Conservation (phyloP, 1,140 invertebrate genomes). For the Pinna nobilis region DNA sequence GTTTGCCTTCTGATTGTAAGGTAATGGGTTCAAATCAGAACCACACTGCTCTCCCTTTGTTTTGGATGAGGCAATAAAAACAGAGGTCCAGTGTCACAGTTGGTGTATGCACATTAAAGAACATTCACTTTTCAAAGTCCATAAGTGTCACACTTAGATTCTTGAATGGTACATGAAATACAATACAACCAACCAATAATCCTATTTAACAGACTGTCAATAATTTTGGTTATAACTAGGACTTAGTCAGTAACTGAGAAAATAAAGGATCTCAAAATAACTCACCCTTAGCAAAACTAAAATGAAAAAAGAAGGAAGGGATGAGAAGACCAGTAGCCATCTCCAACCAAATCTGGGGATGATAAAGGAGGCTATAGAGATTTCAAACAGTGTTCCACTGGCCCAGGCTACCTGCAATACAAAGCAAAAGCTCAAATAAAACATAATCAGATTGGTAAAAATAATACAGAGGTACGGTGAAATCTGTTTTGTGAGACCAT, state of each 20-base stretch:
- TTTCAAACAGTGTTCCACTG: slow-evolving; percentile 67
- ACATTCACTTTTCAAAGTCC: too few species aligned
- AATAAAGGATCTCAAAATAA: background rate
- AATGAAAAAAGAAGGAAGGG: slow-evolving; percentile 89
- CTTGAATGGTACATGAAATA: too few species aligned
- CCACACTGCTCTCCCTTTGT: background rate
- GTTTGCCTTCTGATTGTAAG: too few species aligned
- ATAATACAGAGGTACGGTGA: background rate
- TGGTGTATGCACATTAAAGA: too few species aligned
- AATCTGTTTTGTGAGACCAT: background rate
- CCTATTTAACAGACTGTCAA: too few species aligned
- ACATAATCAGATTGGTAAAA: background rate
- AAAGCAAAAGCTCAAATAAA: slow-evolving; percentile 7
- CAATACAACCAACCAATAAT: too few species aligned
- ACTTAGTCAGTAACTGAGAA: background rate
- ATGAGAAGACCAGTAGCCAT: slow-evolving; percentile 91
- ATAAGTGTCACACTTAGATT: too few species aligned
- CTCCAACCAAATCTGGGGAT: slow-evolving; percentile 94
- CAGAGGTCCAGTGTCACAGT: too few species aligned
- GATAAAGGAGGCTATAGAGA: slow-evolving; percentile 89
- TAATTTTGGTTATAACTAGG: too few species aligned
- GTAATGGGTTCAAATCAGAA: too few species aligned
- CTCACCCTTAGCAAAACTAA: slow-evolving; percentile 74
- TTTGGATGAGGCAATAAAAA: too few species aligned
- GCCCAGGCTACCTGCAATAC: slow-evolving; percentile 75